Conservation (phyloP, 2,888 invertebrate genomes). For the Tubulanus polymorphus region DNA sequence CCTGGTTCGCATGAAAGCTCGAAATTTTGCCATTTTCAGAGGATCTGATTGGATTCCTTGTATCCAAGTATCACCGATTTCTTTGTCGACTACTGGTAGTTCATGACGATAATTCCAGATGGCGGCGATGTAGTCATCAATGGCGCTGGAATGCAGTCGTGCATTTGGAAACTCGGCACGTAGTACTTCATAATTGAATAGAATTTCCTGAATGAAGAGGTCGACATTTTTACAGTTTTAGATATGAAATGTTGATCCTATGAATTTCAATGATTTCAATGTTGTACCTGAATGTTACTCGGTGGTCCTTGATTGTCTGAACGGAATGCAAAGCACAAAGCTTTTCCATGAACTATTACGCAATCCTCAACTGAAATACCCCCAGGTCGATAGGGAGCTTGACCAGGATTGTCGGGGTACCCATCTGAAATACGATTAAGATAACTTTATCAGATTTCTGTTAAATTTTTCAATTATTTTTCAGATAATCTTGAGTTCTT, state of each 20-base stretch:
- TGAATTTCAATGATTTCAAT: neutral
- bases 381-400: conserved; percentile 34
- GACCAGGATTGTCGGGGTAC: conserved; percentile 42
- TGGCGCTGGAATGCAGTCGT: conserved; percentile 31
- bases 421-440: conserved; percentile 29
- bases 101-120: conserved; percentile 24
- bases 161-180: conserved; percentile 38
- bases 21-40: conserved; percentile 34
- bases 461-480: neutral
- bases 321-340: conserved; percentile 45
- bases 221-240: too few relatives aligned
- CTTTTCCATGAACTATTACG: conserved; percentile 30
- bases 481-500: neutral
- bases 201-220: conserved; percentile 31
- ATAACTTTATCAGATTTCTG: neutral
- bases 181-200: conserved; percentile 36
- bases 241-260: too few relatives aligned
- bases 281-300: neutral
- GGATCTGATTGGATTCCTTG: conserved; percentile 44
- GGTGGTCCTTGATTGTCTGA: conserved; percentile 47
- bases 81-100: conserved; percentile 28
- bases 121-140: conserved; percentile 34
- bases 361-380: conserved; percentile 40
- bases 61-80: conserved; percentile 48
- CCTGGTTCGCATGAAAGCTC: conserved; percentile 24